Percentiles rank a stretch among this genome's conserved stretches.
Evolutionary conservation across 2,888 invertebrate genomes (phyloP).

Genomic region (Aphidoletes aphidimyza): DNA sequence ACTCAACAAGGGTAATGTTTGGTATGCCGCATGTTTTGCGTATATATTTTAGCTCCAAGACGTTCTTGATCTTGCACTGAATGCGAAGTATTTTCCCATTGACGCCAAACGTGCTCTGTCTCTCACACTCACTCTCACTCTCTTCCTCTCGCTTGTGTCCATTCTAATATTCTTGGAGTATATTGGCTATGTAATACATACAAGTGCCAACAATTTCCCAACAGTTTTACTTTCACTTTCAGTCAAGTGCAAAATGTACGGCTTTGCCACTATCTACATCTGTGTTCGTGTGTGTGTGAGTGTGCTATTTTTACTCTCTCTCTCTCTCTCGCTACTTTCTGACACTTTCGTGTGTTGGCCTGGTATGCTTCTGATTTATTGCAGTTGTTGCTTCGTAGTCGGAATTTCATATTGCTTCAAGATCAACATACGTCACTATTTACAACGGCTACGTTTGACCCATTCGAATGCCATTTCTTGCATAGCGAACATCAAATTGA

Average conservation of each 20-base stretch:
- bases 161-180: background rate
- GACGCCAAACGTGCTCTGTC: background rate
- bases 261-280: background rate
- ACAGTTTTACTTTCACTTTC: conserved; percentile 34
- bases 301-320: background rate
- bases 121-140: background rate
- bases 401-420: background rate
- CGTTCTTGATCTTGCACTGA: conserved; percentile 16
- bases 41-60: conserved; percentile 34
- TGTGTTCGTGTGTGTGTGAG: background rate
- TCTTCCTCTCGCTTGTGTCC: background rate
- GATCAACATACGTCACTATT: conserved; percentile 30
- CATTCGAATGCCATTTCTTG: background rate
- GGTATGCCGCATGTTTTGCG: background rate
- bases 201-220: background rate
- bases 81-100: conserved; percentile 10
- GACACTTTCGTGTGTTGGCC: background rate
- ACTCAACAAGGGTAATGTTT: background rate
- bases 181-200: background rate
- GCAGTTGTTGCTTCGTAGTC: conserved; percentile 13
- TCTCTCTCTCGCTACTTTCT: background rate
- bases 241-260: background rate
- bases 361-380: background rate
- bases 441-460: conserved; percentile 3
- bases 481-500: background rate